A percentile compares a stretch with the other conserved stretches of the same genome.
These are phyloP conservation scores for Xylocampa areola DNA, from an alignment of 2,888 invertebrate species.

Conservation along the genomic window DNA sequence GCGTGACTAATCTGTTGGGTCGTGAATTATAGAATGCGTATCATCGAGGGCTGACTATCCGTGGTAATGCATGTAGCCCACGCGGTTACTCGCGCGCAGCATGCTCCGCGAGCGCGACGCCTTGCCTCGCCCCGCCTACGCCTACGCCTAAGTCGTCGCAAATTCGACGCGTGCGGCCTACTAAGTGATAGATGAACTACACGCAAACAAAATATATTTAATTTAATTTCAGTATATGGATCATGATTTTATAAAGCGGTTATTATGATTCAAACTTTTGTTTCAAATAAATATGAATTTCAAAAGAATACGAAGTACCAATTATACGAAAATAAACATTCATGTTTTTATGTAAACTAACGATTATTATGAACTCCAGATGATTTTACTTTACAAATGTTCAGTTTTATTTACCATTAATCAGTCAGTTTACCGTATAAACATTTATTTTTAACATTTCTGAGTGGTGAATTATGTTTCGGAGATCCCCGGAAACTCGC, in stretches of 20 bases:
- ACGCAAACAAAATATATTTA: conserved; percentile 20
- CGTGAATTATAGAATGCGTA: conserved; percentile 51
- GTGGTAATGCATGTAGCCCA: conserved; percentile 56
- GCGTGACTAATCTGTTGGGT: conserved; percentile 36
- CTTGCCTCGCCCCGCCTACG: conserved; percentile 58
- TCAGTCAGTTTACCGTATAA: conserved; percentile 14
- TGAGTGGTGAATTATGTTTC: conserved; percentile 10
- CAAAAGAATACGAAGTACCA: conserved; percentile 6
- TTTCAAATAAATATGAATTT: conserved; percentile 12
- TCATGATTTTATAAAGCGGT: neutral
- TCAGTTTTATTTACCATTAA: conserved; percentile 42
- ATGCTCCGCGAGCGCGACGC: conserved; percentile 51
- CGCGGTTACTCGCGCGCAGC: conserved; percentile 34
- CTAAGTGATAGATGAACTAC: conserved; percentile 40
- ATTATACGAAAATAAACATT: conserved; percentile 19
- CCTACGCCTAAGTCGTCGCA: conserved; percentile 48
- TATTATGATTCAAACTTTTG: neutral
- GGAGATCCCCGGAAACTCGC: conserved; percentile 15
- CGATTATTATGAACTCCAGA: conserved; percentile 27
- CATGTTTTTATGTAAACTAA: conserved; percentile 21
- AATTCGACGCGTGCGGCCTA: conserved; percentile 52
- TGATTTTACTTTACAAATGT: too few relatives aligned
- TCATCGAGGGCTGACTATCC: conserved; percentile 31
- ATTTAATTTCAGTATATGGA: neutral
- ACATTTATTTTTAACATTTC: conserved; percentile 10